These are phyloP conservation scores for Pyxicephalus adspersus DNA, from an alignment of 2,113 vertebrate species.

Conservation along the genomic window DNA sequence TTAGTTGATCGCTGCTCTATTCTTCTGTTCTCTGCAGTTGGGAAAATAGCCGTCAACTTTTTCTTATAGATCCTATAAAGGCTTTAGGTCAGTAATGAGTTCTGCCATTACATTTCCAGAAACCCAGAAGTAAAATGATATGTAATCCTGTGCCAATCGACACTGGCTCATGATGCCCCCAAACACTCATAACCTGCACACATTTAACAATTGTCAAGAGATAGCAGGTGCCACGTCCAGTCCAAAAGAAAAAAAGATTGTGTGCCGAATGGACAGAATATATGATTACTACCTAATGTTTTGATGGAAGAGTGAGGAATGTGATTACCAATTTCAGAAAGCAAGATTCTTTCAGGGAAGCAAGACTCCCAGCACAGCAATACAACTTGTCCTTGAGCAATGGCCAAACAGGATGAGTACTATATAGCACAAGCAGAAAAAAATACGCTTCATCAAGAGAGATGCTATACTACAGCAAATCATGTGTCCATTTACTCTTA, in stretches of 20 bases:
- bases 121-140: conserved; percentile 53
- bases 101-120: conserved; percentile 46
- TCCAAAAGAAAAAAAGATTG: conserved; percentile 31
- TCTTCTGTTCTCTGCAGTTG: conserved; percentile 25
- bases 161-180: conserved; percentile 39
- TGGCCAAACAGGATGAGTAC: conserved; percentile 40
- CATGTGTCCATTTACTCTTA: background rate
- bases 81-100: conserved; percentile 54
- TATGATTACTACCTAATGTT: conserved; percentile 56
- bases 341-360: conserved; percentile 56
- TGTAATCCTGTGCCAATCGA: conserved; percentile 53
- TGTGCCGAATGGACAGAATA: conserved; percentile 46
- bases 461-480: background rate
- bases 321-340: conserved; percentile 57
- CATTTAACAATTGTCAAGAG: conserved; percentile 56
- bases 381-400: conserved; percentile 56
- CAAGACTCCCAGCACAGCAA: conserved; percentile 54
- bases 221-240: conserved; percentile 46
- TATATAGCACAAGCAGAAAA: conserved; percentile 24
- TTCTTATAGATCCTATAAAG: conserved; percentile 52
- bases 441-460: conserved; percentile 8
- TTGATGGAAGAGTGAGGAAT: conserved; percentile 57
- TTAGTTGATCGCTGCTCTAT: background rate
- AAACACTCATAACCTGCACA: conserved; percentile 45
- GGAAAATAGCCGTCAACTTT: conserved; percentile 36